Base-by-base conservation (phyloP, 2,888 invertebrate species). In the Nephrotoma appendiculata region DNA sequence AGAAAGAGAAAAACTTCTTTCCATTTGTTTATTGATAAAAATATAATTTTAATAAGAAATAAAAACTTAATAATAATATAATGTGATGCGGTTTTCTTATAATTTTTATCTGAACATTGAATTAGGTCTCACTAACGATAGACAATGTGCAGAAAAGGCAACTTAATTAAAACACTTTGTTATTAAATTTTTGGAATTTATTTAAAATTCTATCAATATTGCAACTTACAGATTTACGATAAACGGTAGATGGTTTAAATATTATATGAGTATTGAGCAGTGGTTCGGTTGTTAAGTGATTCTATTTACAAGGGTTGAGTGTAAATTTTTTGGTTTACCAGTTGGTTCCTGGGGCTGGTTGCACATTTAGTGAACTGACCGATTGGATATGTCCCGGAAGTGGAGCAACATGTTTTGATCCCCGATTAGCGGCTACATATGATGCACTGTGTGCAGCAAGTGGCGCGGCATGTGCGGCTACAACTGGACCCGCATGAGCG, bases 401-500 rank as follows among this genome's bases (percentile, higher is more conserved):
- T 84, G 84, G 84, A 15, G 84, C 84, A n/a, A 84, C 84, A 42
- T 84, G 84, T 43, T 42, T 43, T 42, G 84, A 84, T 84, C 84
- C 84, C 42, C 84, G 84, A 5, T 84, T 84, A 11, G 84, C 84
- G 42, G 84, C 84, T 42, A 84, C 84, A 84, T 84, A 84, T 15
- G 84, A 42, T 5, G 42, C 84, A 1, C 42, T 42, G 9, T 84
- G 84, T 15, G n/a, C 31, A 1, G 31, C 84, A 84, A 84, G 31
- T 83, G 83, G 83, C 1, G 83, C 41, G 15, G 83, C 83, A 83
- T 83, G 83, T 12, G 83, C 41, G 1, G 83, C 83, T 41, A 83
- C 41, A 12, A 83, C 83, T 83, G 83, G 84, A n/a, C n/a, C 84
- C 89, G 91, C 89, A 90, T 92, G 88, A 91, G 92, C 91, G 89